Percentiles rank a stretch among this genome's conserved stretches.
phyloP scores from a whole-genome alignment of 2,888 invertebrate species.

The Ametastegia equiseti region DNA sequence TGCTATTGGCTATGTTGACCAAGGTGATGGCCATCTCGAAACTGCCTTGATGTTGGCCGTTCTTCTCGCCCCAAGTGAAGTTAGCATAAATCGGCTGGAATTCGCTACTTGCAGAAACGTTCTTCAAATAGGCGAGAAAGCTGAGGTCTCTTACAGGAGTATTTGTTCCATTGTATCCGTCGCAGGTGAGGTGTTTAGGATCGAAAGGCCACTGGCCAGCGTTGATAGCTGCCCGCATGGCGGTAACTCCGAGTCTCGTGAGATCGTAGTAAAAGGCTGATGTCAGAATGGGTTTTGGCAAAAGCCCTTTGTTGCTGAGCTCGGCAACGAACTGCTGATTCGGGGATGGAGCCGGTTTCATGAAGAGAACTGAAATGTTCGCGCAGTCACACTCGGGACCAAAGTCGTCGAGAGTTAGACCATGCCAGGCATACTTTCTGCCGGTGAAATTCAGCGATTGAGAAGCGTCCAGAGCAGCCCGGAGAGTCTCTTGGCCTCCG shows the following conservation, averaged over 20 bases:
- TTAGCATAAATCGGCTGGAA: constrained; percentile 65
- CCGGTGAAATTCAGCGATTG: constrained; percentile 88
- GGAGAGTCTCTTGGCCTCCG: constrained; percentile 85
- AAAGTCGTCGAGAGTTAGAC: constrained; percentile 84
- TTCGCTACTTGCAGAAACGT: constrained; percentile 50
- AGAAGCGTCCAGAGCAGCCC: constrained; percentile 83
- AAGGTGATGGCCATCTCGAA: constrained; percentile 65
- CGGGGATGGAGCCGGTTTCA: constrained; percentile 85
- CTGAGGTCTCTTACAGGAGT: constrained; percentile 86
- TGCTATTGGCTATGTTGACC: constrained; percentile 85
- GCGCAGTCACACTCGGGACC: constrained; percentile 86
- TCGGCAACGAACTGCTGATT: constrained; percentile 78
- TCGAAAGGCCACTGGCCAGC: constrained; percentile 86
- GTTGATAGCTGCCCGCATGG: constrained; percentile 70
- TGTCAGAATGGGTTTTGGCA: constrained; percentile 64
- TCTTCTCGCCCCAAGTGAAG: constrained; percentile 64
- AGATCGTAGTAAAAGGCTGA: constrained; percentile 93
- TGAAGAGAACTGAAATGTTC: constrained; percentile 87
- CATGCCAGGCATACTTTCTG: constrained; percentile 92
- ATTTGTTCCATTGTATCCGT: constrained; percentile 87
- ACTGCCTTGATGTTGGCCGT: constrained; percentile 66
- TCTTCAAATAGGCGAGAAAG: constrained; percentile 72
- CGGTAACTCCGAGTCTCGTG: constrained; percentile 63
- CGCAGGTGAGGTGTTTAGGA: constrained; percentile 85
- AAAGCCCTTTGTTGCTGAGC: constrained; percentile 58